A percentile compares a stretch with the other conserved stretches of the same genome.
phyloP scores from a whole-genome alignment of 2,888 invertebrate species.

The Cryptus armator region DNA sequence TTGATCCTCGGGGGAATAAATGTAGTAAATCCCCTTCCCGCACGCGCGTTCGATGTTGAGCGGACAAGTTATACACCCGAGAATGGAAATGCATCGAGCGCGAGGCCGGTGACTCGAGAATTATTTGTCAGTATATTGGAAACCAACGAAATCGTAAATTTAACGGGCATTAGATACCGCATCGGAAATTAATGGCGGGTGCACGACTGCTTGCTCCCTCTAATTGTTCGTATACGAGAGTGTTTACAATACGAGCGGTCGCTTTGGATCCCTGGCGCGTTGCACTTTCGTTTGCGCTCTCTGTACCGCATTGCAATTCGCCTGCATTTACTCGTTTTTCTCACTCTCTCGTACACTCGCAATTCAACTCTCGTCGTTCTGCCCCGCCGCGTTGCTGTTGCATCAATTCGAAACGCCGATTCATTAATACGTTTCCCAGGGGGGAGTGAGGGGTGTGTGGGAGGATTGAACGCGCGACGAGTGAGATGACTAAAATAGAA shows the following conservation, averaged over 20 bases:
- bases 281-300: slow-evolving; percentile 14
- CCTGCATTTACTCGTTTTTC: slow-evolving; percentile 12
- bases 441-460: slow-evolving; percentile 46
- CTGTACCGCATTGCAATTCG: neutral
- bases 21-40: no score
- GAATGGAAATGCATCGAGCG: slow-evolving; percentile 40
- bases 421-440: slow-evolving; percentile 77
- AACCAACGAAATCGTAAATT: slow-evolving; percentile 59
- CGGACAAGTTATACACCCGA: neutral
- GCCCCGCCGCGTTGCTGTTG: slow-evolving; percentile 11
- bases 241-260: slow-evolving; percentile 39
- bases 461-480: neutral
- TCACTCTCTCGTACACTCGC: neutral
- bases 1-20: slow-evolving; percentile 28
- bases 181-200: slow-evolving; percentile 58
- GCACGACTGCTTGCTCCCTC: slow-evolving; percentile 24
- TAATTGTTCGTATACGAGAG: slow-evolving; percentile 61
- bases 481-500: slow-evolving; percentile 22
- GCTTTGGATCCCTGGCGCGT: slow-evolving; percentile 48
- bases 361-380: neutral
- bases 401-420: slow-evolving; percentile 69
- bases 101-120: slow-evolving; percentile 19
- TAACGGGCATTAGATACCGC: slow-evolving; percentile 55
- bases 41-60: neutral
- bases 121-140: slow-evolving; percentile 48